phyloP scores from a whole-genome alignment of 2,888 invertebrate species.

The Acleris sparsana region DNA sequence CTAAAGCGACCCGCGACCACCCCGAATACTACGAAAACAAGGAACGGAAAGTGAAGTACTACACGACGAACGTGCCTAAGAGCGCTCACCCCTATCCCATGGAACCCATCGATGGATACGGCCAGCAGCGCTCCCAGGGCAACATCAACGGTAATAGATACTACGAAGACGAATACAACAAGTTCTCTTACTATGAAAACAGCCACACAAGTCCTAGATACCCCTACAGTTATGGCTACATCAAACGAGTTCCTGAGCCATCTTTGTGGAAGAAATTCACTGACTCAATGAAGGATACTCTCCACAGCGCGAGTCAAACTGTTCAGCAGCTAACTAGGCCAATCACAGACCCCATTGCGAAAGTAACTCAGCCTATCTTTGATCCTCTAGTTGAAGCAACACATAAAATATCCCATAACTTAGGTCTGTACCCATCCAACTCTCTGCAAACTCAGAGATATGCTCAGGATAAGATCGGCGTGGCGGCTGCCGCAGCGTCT shows the following conservation, averaged over 20 bases:
- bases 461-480: conserved; percentile 86
- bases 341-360: conserved; percentile 83
- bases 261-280: conserved; percentile 90
- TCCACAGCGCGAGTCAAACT: conserved; percentile 87
- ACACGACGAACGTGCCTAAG: conserved; percentile 77
- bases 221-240: conserved; percentile 85
- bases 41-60: conserved; percentile 76
- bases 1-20: conserved; percentile 82
- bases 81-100: conserved; percentile 84
- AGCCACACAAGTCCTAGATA: conserved; percentile 73
- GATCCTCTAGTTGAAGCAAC: conserved; percentile 91
- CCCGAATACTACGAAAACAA: conserved; percentile 61
- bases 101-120: conserved; percentile 74
- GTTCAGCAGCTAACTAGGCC: conserved; percentile 86
- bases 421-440: conserved; percentile 84
- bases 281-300: conserved; percentile 88
- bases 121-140: conserved; percentile 73
- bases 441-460: conserved; percentile 73
- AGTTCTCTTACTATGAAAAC: conserved; percentile 82
- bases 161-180: conserved; percentile 79
- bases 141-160: conserved; percentile 72
- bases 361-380: conserved; percentile 85
- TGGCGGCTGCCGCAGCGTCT: conserved; percentile 73
- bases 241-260: conserved; percentile 83
- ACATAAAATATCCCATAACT: conserved; percentile 90